Evolutionary conservation across 1,140 invertebrate species (phyloP), one percentile per base, ranked within the genome.

Genomic region (Globodera ellingtonae): DNA sequence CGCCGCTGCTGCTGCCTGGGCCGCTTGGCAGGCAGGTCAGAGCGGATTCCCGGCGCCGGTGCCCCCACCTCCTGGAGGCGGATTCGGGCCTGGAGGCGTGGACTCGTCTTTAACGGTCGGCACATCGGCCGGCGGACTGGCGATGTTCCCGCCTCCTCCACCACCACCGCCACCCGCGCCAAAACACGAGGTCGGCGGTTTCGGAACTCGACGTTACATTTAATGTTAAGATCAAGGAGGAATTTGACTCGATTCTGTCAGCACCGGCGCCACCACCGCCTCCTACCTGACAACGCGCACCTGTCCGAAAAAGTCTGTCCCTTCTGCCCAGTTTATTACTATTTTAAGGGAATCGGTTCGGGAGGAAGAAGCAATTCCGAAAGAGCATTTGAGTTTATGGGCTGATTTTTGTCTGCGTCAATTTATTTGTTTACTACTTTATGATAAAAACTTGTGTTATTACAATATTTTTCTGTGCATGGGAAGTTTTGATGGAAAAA

Each of bases 151-250:
- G n/a, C 77, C 79, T 15, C 82, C 82, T 18, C 82, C 82, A 46
- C 82, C 82, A 35, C 82, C 82, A 5, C 82, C 82, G 10, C 82
- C 82, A 47, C 82, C 82, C 9, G 66, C 71, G 3, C 80, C 80
- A 59, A 81, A 81, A 80, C 52, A 65, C 15, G 50, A 74, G 71
- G 48, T 69, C 18, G 18, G 13, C 70, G 4, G 66, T 5, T 21
- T 13, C 7, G n/a, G 10, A 21, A 21, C 6, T 56, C 7, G 44
- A 70, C 48, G 65, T 70, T 77, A 44, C 50, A 35, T 35, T n/a
- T 4, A 9, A 46, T 65, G 52, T 69, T 67, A 15, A 77, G 75
- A 21, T 69, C 50, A 77, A 77, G 9, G 75, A 77, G 48, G 75
- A 77, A 67, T 77, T 77, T 35, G 72, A 50, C 24, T 66, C 75